Evolutionary conservation across 1,140 invertebrate species (phyloP).

Genomic region (Aethina tumida): DNA sequence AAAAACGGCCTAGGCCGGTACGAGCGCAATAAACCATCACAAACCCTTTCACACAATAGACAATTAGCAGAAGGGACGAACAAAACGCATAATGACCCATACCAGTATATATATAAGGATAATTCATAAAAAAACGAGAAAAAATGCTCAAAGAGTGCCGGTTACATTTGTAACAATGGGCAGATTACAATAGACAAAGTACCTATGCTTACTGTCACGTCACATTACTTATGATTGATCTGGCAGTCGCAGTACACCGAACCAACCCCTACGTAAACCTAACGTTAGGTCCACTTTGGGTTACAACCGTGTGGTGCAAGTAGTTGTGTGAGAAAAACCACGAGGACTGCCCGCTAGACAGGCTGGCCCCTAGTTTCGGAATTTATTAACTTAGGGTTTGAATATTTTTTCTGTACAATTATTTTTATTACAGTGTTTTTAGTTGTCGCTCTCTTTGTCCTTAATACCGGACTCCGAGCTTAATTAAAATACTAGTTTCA

Average conservation of each 20-base stretch:
- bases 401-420: conserved; percentile 25
- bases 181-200: conserved; percentile 35
- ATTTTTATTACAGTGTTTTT: conserved; percentile 26
- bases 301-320: conserved; percentile 2
- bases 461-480: conserved; percentile 12
- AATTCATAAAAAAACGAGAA: conserved; percentile 21
- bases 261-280: conserved; percentile 1
- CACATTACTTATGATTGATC: conserved; percentile 34
- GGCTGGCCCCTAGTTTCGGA: conserved; percentile 25
- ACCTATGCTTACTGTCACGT: conserved; percentile 32
- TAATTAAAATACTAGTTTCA: conserved; percentile 16
- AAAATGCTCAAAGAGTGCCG: conserved; percentile 24
- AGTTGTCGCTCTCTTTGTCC: conserved; percentile 23
- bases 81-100: conserved; percentile 14
- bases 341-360: conserved; percentile 19
- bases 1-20: too few species aligned
- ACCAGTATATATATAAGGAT: conserved; percentile 12
- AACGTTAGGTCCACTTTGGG: conserved; percentile 2
- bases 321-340: conserved; percentile 25
- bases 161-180: conserved; percentile 26
- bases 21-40: too few species aligned
- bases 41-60: too few species aligned
- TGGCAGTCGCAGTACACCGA: conserved; percentile 2
- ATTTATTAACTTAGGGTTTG: conserved; percentile 27
- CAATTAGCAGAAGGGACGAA: too few species aligned